These are phyloP conservation scores for Calosoma granatense DNA, from an alignment of 1,140 invertebrate species.

Conservation along the genomic window DNA sequence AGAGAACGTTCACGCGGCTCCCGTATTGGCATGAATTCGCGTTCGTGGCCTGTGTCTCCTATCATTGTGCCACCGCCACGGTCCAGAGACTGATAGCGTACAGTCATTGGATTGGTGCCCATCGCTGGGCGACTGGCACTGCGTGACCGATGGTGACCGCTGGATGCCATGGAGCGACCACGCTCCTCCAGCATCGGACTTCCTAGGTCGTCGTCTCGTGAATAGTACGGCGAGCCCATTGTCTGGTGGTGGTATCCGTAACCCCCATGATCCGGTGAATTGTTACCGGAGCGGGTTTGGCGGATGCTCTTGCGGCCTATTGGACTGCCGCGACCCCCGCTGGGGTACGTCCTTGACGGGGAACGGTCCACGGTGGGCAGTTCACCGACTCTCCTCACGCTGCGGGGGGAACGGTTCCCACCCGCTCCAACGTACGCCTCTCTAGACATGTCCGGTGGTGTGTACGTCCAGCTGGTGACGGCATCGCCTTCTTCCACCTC, in stretches of 20 bases:
- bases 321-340: constrained; percentile 47
- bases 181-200: constrained; percentile 59
- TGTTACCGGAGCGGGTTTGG: constrained; percentile 46
- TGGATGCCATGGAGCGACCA: constrained; percentile 48
- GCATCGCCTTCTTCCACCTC: neutral
- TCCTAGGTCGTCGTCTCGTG: constrained; percentile 60
- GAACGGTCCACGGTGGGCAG: constrained; percentile 77
- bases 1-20: constrained; percentile 54
- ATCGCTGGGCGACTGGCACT: constrained; percentile 45
- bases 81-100: constrained; percentile 68
- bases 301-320: constrained; percentile 38
- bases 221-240: constrained; percentile 45
- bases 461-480: neutral
- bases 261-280: constrained; percentile 44
- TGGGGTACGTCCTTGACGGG: constrained; percentile 60
- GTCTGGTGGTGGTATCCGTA: constrained; percentile 46
- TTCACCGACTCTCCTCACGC: constrained; percentile 51
- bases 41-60: constrained; percentile 48
- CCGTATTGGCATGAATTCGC: constrained; percentile 73
- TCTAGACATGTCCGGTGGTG: constrained; percentile 48
- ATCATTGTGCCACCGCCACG: constrained; percentile 47
- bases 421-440: constrained; percentile 56
- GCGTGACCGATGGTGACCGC: constrained; percentile 46
- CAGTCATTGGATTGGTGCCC: constrained; percentile 41
- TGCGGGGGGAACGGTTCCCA: constrained; percentile 49